These are phyloP conservation scores for Dendrocopos noguchii DNA, from an alignment of 2,113 vertebrate species.

Conservation along the genomic window DNA sequence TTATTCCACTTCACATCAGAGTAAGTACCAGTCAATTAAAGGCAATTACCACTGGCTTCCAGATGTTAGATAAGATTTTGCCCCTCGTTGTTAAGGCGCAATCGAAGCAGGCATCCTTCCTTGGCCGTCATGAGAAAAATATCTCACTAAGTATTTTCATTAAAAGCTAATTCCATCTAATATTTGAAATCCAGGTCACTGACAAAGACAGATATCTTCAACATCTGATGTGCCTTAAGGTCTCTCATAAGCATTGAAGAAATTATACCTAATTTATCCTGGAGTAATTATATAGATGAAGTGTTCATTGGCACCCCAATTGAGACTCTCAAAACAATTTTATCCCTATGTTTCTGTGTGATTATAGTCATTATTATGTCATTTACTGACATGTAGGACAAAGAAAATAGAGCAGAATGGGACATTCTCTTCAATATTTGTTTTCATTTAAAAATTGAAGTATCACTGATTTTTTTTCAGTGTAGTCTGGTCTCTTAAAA, in stretches of 20 bases:
- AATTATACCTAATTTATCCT: background rate
- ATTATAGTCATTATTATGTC: background rate
- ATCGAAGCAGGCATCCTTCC: background rate
- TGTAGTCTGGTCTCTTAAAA: background rate
- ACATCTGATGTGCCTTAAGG: background rate
- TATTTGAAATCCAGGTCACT: background rate
- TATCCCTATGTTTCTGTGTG: background rate
- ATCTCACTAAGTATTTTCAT: background rate
- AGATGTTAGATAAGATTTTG: background rate
- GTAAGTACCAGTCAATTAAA: background rate
- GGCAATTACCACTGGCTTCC: background rate
- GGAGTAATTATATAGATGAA: background rate
- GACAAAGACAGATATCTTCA: background rate
- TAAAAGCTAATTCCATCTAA: background rate
- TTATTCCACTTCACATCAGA: background rate
- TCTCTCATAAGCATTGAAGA: background rate
- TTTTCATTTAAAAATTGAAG: background rate
- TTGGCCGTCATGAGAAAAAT: background rate
- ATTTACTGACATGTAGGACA: background rate
- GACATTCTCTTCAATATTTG: background rate
- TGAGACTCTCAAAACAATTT: background rate
- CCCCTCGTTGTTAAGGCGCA: background rate
- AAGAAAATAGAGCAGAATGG: background rate
- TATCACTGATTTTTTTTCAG: background rate
- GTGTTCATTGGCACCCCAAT: background rate